Base-by-base conservation (phyloP, 2,888 invertebrate genomes). In the Caenorhabditis sp. region DNA sequence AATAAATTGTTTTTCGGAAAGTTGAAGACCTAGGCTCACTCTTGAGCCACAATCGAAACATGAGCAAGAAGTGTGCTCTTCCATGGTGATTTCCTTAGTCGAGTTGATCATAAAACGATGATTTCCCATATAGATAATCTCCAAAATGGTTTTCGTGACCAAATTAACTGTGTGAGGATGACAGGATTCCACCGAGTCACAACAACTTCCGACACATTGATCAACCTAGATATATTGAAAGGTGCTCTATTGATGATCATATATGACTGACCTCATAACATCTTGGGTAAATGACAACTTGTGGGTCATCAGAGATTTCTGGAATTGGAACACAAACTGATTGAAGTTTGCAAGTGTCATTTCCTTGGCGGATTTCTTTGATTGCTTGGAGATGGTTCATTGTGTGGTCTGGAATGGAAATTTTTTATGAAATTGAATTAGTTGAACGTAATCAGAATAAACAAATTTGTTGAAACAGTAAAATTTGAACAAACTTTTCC, bases 201-300 rank as follows among this genome's bases (percentile, higher is more conserved):
- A 81, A 58, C 81, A 81, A 20, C 77, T 76, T 59, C 81, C 81
- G 14, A 81, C 79, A 38, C 81, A 81, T 63, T 76, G 76, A 62
- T 75, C 76, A 10, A 81, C 77, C 76, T 80, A n/a, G n/a, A n/a
- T n/a, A n/a, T n/a, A n/a, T n/a, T n/a, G n/a, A n/a, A n/a, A n/a
- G n/a, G n/a, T n/a, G n/a, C n/a, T n/a, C n/a, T n/a, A n/a, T n/a
- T n/a, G n/a, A n/a, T n/a, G n/a, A n/a, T n/a, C n/a, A n/a, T n/a
- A n/a, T 31, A 31, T 38, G 8, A 38, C 14, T 61, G 14, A 74
- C 74, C 59, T 78, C 77, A 61, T 77, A 77, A 57, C 79, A 79
- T 27, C 69, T 72, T 20, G 79, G 79, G 54, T 71, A 79, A 12
- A 66, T 68, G 17, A 77, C 52, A 26, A 77, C 57, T 43, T 73